Evolutionary conservation across 2,113 vertebrate species (phyloP).

Genomic region (Hyaena hyaena): DNA sequence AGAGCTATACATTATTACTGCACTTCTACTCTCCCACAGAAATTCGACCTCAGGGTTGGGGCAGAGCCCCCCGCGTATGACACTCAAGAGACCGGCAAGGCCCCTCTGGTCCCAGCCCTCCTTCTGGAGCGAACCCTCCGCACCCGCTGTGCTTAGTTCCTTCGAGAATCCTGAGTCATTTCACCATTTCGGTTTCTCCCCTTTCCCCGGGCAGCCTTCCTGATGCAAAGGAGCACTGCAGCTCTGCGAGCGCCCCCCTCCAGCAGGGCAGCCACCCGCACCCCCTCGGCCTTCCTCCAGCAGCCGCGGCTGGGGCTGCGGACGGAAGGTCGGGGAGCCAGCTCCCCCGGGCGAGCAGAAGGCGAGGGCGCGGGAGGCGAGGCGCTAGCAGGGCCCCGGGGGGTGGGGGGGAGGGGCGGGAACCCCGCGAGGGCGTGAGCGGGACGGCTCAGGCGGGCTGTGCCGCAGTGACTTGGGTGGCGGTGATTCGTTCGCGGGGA

Average conservation of each 20-base stretch:
- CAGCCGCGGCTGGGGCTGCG: not conserved
- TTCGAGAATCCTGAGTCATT: constrained; percentile 64
- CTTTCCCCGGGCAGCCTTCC: not conserved
- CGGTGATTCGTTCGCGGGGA: not conserved
- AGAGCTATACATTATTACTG: constrained; percentile 39
- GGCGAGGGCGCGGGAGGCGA: not conserved
- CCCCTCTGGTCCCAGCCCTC: not conserved
- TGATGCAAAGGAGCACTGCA: not conserved
- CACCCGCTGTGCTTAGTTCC: not conserved
- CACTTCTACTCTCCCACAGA: constrained; percentile 14
- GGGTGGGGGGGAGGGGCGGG: not conserved
- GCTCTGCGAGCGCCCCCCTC: too few species aligned
- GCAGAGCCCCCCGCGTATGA: not conserved
- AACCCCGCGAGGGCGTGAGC: not conserved
- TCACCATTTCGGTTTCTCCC: not conserved
- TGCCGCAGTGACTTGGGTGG: constrained; percentile 18
- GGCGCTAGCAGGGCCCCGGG: not conserved
- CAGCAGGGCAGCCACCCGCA: too few species aligned
- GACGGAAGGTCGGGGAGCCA: not conserved
- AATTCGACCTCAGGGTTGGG: not conserved
- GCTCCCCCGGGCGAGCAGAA: not conserved
- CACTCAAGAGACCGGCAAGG: not conserved
- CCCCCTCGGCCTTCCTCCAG: not conserved
- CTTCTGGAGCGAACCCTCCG: not conserved
- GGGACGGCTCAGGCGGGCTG: not conserved